phyloP scores from a whole-genome alignment of 1,140 invertebrate species.

The Idris sp. region DNA sequence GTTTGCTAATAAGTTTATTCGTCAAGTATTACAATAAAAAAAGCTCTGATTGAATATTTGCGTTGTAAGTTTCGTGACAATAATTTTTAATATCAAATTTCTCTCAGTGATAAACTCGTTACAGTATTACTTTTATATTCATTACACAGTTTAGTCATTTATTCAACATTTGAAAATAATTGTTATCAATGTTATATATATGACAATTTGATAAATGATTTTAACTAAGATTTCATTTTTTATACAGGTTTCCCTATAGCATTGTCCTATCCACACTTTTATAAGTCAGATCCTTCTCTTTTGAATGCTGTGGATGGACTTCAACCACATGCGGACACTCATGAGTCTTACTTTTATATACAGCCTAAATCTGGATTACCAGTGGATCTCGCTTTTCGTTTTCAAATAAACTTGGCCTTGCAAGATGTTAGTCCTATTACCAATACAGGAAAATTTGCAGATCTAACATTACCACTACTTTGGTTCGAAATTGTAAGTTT shows the following conservation, averaged over 20 bases:
- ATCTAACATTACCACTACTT: slow-evolving; percentile 85
- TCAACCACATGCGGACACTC: slow-evolving; percentile 82
- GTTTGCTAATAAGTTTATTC: too few species aligned
- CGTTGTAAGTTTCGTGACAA: too few species aligned
- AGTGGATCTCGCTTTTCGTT: slow-evolving; percentile 84
- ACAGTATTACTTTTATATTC: too few species aligned
- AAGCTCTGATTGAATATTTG: too few species aligned
- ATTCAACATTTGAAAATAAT: too few species aligned
- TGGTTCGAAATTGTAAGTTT: slow-evolving; percentile 90
- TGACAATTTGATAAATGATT: too few species aligned
- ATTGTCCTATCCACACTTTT: slow-evolving; percentile 93
- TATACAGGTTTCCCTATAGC: slow-evolving; percentile 86
- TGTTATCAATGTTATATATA: too few species aligned
- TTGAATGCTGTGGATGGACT: slow-evolving; percentile 85
- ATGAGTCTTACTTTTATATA: slow-evolving; percentile 85
- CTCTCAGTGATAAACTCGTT: too few species aligned
- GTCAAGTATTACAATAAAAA: too few species aligned
- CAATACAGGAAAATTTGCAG: slow-evolving; percentile 81
- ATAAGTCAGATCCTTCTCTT: slow-evolving; percentile 83
- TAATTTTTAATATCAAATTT: too few species aligned
- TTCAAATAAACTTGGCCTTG: slow-evolving; percentile 91
- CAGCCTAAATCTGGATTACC: slow-evolving; percentile 88
- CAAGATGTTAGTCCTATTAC: slow-evolving; percentile 82
- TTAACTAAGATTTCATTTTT: too few species aligned
- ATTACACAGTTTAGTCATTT: too few species aligned